Evolutionary conservation across 2,113 vertebrate species (phyloP).

Genomic region (Syrrhaptes paradoxus): DNA sequence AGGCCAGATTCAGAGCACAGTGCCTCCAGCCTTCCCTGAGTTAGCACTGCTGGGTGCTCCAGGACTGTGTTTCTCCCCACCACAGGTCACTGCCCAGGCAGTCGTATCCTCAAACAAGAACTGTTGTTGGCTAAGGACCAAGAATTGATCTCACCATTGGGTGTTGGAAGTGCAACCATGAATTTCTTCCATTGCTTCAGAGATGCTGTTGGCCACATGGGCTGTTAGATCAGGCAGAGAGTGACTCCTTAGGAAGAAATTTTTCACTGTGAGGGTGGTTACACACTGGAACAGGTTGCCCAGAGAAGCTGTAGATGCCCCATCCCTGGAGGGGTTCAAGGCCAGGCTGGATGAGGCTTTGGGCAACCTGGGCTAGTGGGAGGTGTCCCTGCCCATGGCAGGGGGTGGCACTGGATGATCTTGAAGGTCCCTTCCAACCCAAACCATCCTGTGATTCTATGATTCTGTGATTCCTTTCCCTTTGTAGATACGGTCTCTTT

Average conservation of each 20-base stretch:
- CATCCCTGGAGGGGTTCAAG: too few species aligned
- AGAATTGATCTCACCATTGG: fast-evolving
- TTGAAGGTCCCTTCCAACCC: too few species aligned
- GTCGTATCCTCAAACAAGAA: not conserved
- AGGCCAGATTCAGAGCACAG: not conserved
- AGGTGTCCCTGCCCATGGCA: too few species aligned
- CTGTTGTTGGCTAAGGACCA: fast-evolving
- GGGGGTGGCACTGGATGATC: too few species aligned
- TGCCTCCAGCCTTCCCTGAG: not conserved
- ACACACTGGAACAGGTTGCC: too few species aligned
- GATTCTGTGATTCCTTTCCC: too few species aligned
- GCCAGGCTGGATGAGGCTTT: too few species aligned
- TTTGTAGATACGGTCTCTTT: not conserved
- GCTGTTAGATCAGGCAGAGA: not conserved
- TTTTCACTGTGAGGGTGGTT: too few species aligned
- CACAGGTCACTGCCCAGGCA: not conserved
- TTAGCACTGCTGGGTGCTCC: not conserved
- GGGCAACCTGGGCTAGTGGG: too few species aligned
- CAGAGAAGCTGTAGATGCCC: too few species aligned
- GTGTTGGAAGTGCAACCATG: fast-evolving
- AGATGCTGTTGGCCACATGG: not conserved
- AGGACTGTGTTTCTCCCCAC: not conserved
- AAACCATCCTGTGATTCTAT: too few species aligned
- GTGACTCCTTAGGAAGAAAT: too few species aligned
- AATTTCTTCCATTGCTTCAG: not conserved